Evolutionary conservation across 2,797 vertebrate species (phyloP).

Genomic region (Mallotus villosus): DNA sequence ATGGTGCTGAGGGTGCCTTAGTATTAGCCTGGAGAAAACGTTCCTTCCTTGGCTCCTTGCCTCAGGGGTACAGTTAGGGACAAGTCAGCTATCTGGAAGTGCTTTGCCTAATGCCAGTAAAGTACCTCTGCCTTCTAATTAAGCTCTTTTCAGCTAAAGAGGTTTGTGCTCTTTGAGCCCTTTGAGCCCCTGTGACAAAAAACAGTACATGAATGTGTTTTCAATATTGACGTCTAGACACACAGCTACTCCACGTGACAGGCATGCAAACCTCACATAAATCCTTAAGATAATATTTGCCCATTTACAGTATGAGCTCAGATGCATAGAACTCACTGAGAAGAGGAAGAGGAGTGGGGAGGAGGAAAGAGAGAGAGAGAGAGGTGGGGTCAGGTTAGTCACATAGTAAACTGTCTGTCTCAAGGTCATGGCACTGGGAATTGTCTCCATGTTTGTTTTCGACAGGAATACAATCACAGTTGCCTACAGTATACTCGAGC

Average conservation of each 20-base stretch:
- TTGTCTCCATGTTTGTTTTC: background rate
- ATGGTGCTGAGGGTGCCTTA: conserved; percentile 13
- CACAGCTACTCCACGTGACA: background rate
- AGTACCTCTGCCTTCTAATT: conserved; percentile 38
- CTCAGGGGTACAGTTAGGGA: conserved; percentile 23
- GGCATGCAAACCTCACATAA: background rate
- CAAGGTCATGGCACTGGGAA: background rate
- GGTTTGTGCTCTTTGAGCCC: conserved; percentile 21
- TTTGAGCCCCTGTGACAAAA: conserved; percentile 26
- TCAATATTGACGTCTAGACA: conserved; percentile 3
- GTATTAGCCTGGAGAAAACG: conserved; percentile 14
- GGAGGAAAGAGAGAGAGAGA: background rate
- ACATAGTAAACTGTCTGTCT: background rate
- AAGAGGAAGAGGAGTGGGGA: background rate
- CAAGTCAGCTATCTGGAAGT: conserved; percentile 49
- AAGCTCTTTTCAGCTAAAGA: conserved; percentile 22
- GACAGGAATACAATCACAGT: background rate
- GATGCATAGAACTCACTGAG: background rate
- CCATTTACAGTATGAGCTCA: conserved; percentile 2
- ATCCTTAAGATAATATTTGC: conserved; percentile 4
- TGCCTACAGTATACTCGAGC: background rate
- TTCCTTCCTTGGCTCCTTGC: conserved; percentile 1
- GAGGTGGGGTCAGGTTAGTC: background rate
- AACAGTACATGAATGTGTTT: background rate
- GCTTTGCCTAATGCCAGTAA: conserved; percentile 46